These are phyloP conservation scores for Cyclophora punctaria DNA, from an alignment of 2,888 invertebrate genomes.

Conservation along the genomic window DNA sequence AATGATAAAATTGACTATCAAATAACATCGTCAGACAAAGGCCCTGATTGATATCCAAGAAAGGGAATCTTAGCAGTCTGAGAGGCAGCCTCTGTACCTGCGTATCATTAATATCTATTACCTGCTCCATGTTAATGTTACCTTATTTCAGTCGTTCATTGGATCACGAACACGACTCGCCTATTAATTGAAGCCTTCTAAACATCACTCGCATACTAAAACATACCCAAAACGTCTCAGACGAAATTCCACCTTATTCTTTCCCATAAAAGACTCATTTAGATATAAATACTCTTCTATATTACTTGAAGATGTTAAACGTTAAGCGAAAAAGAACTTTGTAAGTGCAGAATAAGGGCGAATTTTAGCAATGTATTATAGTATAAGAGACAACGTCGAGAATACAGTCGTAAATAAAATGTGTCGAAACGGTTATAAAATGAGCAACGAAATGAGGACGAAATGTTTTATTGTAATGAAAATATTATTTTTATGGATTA, in stretches of 20 bases:
- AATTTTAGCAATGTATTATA: slow-evolving; percentile 1
- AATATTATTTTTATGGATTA: background rate
- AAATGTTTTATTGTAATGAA: slow-evolving; percentile 14
- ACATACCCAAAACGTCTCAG: background rate
- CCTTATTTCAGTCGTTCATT: slow-evolving; percentile 10
- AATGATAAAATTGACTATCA: too few relatives aligned
- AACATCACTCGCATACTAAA: slow-evolving; percentile 14
- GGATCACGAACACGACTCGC: slow-evolving; percentile 9
- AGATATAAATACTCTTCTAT: too few relatives aligned
- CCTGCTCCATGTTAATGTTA: slow-evolving; percentile 2
- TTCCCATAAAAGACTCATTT: too few relatives aligned
- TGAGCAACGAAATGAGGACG: slow-evolving; percentile 7
- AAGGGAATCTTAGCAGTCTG: too few relatives aligned
- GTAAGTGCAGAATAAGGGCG: background rate
- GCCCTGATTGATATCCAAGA: too few relatives aligned
- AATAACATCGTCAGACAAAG: too few relatives aligned
- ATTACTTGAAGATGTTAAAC: too few relatives aligned
- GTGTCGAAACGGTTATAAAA: slow-evolving; percentile 20
- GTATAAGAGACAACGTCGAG: slow-evolving; percentile 6
- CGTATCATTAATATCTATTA: slow-evolving; percentile 15
- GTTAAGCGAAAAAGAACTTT: slow-evolving; percentile 9
- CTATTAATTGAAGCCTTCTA: slow-evolving; percentile 14
- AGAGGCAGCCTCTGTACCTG: background rate
- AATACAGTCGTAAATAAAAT: slow-evolving; percentile 18
- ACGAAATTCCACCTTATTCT: too few relatives aligned